Base-by-base conservation (phyloP, 2,888 invertebrate genomes). In the Agrypnus murinus region DNA sequence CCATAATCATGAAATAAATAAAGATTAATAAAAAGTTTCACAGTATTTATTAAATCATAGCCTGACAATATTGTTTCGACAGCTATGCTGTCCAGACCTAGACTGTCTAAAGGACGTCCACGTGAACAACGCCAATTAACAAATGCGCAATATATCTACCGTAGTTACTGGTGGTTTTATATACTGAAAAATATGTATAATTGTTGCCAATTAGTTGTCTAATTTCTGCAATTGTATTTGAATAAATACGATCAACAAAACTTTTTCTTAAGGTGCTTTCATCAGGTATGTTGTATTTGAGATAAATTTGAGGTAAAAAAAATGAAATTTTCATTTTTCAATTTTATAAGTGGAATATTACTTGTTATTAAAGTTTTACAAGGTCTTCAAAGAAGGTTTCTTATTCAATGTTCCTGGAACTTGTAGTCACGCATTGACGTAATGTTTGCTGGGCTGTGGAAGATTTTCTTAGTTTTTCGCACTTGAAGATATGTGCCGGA, bases 391-490 rank as follows among this genome's bases (percentile, higher is more conserved):
- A 15, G 45, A 45, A 45, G 2, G 45, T 17, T 8, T 45, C 17
- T 45, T 45, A 17, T 8, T 45, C 45, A 17, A 45, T 45, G 8
- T 45, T 45, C 17, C 17, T 17, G 45, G 45, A 45, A 45, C 17
- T 45, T 45, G 45, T 45, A 45, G 45, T 45, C 45, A 45, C 45
- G 45, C 45, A 45, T 1, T 45, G 45, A 45, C 45, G 45, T 45
- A 45, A 45, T 45, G 45, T 45, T 45, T 45, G 45, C 17, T 45
- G 45, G 17, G 1, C 14, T 7, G 2, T 45, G 2, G 45, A 17
- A 45, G 17, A 15, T 45, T 17, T 15, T 45, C 45, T 17, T 45
- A 45, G 17, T 17, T 45, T 45, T 45, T 17, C 40, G 45, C 45
- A 45, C 45, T 45, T 45, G 17, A n/a, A n/a, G 45, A 45, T 45